Percentiles rank a stretch among this genome's conserved stretches.
Evolutionary conservation across 2,113 vertebrate species (phyloP).

Genomic region (Charina bottae): DNA sequence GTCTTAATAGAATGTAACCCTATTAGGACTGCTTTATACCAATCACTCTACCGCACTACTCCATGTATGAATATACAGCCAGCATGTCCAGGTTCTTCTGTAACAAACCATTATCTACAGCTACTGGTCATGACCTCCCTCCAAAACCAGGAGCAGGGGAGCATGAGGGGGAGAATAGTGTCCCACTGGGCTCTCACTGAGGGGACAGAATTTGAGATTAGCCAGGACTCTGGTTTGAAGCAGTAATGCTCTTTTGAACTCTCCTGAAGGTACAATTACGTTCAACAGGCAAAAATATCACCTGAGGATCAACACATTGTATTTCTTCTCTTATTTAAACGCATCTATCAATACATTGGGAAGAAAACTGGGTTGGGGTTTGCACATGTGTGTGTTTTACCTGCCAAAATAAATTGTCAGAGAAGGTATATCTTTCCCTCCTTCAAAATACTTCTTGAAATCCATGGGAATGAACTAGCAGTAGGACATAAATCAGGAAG

Average conservation of each 20-base stretch:
- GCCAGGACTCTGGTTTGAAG: too few species aligned
- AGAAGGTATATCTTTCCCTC: not conserved
- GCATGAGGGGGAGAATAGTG: too few species aligned
- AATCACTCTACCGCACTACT: not conserved
- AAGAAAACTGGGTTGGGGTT: not conserved
- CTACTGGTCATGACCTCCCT: too few species aligned
- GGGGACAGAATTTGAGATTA: too few species aligned
- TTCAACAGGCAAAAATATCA: conserved; percentile 12
- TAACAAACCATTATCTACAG: too few species aligned
- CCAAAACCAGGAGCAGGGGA: too few species aligned
- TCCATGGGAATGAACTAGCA: conserved; percentile 6
- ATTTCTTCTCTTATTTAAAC: conserved; percentile 3
- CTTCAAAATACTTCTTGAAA: not conserved
- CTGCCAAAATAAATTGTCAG: not conserved
- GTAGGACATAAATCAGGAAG: not conserved
- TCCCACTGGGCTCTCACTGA: too few species aligned
- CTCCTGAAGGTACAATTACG: conserved; percentile 47
- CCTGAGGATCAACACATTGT: conserved; percentile 40
- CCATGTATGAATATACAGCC: not conserved
- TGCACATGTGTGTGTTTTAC: not conserved
- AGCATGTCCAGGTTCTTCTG: too few species aligned
- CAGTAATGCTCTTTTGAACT: conserved; percentile 8
- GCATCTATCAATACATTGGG: not conserved
- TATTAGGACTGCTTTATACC: not conserved
- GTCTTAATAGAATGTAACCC: not conserved